Evolutionary conservation across 2,113 vertebrate species (phyloP).

Genomic region (Aegotheles bennettii): DNA sequence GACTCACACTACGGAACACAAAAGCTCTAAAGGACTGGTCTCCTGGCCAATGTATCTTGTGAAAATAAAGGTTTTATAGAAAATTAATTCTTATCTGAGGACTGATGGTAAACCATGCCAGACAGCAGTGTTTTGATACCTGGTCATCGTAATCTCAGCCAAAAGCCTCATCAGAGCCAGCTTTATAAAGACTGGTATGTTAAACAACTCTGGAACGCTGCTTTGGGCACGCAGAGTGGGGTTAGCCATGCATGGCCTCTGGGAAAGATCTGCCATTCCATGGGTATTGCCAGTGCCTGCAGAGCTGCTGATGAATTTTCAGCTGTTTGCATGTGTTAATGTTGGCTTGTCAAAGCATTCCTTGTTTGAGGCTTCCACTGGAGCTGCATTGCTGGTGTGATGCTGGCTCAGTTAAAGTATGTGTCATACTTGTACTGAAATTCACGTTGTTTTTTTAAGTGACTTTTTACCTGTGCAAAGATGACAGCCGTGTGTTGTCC

Average conservation of each 20-base stretch:
- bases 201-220: not conserved
- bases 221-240: not conserved
- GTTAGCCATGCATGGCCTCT: not conserved
- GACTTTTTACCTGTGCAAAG: not conserved
- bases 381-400: not conserved
- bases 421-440: not conserved
- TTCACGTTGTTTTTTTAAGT: not conserved
- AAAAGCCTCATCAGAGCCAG: not conserved
- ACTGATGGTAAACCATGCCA: not conserved
- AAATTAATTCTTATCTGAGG: not conserved
- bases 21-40: not conserved
- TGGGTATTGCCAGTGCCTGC: not conserved
- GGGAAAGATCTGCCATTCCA: not conserved
- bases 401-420: not conserved
- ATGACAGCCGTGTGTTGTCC: not conserved
- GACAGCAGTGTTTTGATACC: not conserved
- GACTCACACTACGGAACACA: not conserved
- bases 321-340: not conserved
- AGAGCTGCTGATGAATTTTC: not conserved
- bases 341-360: not conserved
- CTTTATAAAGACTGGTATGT: not conserved
- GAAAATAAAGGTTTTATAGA: not conserved
- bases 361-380: not conserved
- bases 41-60: not conserved
- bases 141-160: not conserved